Evolutionary conservation across 2,888 invertebrate species (phyloP), one percentile per base, ranked within the genome.

Genomic region (Acanthosepion esculentum): DNA sequence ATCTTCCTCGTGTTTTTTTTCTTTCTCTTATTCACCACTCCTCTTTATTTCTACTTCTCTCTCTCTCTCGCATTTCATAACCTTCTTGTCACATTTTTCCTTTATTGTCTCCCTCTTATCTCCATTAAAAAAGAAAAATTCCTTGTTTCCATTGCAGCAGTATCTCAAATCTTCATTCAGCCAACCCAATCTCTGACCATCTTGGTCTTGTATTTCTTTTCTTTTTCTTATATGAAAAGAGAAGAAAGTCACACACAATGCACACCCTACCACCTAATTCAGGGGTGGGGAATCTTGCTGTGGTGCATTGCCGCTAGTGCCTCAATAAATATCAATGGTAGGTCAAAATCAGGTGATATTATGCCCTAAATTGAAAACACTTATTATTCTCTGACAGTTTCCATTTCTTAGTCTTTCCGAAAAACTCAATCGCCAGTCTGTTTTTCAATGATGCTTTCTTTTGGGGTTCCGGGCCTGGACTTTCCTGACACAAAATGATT

Each of bases 291-390:
- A 78, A 78, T 78, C 78, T 78, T n/a, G 78, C 78, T 33, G 78
- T 78, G 78, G 78, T 78, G 78, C 78, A 78, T 78, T 78, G 33
- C 78, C n/a, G 78, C 78, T 33, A 15, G n/a, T 78, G 78, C 15
- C 78, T 78, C 78, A 78, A 78, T 78, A 78, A 78, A 78, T 78
- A 78, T 78, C 78, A 78, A 78, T 78, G 78, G 78, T 78, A 78
- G 78, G 78, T 78, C 78, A 78, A 78, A 78, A 78, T 78, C 78
- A 78, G 78, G 78, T 78, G 78, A n/a, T 78, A 78, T 78, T 78
- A 78, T 78, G 78, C 33, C 78, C 78, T 78, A 78, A 78, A 78
- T 78, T 78, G 78, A 78, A 78, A 33, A 78, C 78, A 78, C 78
- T 78, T 78, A 78, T 78, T 78, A 78, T 78, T 78, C n/a, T 33